Conservation (phyloP, 2,888 invertebrate genomes). For the Melanchra persicariae region DNA sequence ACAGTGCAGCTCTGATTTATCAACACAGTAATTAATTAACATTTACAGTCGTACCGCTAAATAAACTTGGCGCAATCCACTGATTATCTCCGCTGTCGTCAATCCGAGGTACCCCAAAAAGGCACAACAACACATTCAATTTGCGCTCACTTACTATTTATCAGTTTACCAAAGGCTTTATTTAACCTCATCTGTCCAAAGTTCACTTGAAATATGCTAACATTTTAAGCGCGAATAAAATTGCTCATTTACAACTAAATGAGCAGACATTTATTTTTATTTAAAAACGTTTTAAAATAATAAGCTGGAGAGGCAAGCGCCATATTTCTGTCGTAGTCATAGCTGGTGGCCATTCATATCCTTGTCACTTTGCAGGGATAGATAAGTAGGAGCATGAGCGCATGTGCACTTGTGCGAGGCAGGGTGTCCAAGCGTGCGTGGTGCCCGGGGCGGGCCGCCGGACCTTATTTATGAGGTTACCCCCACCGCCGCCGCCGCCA, state of each 20-base stretch:
- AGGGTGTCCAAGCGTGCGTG: constrained; percentile 54
- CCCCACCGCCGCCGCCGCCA: constrained; percentile 73
- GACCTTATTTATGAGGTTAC: constrained; percentile 83
- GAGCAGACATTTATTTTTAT: constrained; percentile 38
- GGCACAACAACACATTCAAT: constrained; percentile 19
- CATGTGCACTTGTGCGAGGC: constrained; percentile 50
- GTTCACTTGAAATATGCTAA: constrained; percentile 35
- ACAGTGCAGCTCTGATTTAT: constrained; percentile 25
- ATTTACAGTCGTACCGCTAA: constrained; percentile 26
- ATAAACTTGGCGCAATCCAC: constrained; percentile 24
- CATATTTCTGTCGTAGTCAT: constrained; percentile 49
- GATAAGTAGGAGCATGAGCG: constrained; percentile 57
- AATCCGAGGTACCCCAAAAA: constrained; percentile 6
- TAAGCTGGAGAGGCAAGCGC: constrained; percentile 32
- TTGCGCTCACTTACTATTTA: constrained; percentile 4
- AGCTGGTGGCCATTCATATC: constrained; percentile 53
- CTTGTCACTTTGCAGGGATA: constrained; percentile 53
- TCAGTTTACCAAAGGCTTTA: background rate
- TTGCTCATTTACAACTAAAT: constrained; percentile 35
- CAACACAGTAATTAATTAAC: constrained; percentile 33
- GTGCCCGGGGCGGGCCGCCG: constrained; percentile 59
- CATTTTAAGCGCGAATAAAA: constrained; percentile 33
- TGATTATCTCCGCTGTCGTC: constrained; percentile 34
- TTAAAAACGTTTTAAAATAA: constrained; percentile 41
- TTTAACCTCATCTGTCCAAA: constrained; percentile 7